Base-by-base conservation (phyloP, 2,797 vertebrate species). In the Decapterus maruadsi region DNA sequence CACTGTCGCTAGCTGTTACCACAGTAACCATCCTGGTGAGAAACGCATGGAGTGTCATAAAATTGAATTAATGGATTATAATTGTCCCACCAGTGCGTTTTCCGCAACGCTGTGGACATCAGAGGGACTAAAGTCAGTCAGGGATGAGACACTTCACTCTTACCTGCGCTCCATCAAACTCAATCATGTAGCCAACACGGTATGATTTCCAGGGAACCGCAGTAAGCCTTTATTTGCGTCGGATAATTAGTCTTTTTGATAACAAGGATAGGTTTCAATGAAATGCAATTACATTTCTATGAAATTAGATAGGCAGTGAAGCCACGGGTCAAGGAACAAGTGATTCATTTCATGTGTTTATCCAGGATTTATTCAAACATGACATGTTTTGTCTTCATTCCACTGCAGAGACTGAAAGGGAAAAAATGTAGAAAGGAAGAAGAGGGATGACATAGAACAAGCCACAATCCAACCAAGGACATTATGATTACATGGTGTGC, bases 11-110 rank as follows among this genome's bases (percentile, higher is more conserved):
- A 62, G 61, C 45, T 4, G 38, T 4, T 34, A 4, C 31, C n/a
- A n/a, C n/a, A n/a, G 55, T 31, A 48, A 48, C 54, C 80, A 66
- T 77, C 59, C 62, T 75, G 78, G 61, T 38, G 50, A 48, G 77
- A 62, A 81, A 86, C 46, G 80, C 70, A 53, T 77, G 55, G 78
- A 84, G 66, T 76, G 81, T 68, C 82, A 76, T 38, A 29, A 83
- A 80, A 87, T 42, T 48, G 68, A 77, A 82, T 85, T 68, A 83
- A 78, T 70, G 55, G 42, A 74, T 68, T 58, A 73, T 6, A 46
- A 56, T 77, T 83, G 54, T 19, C 54, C 79, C 59, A 14, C 64
- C n/a, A 17, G 45, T 26, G 11, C 45, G 19, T 75, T 55, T 77
- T 26, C 26, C 31, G 62, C 66, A 17, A 22, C 7, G 50, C 29